Evolutionary conservation across 92 coral and sea anemone genomes (phyloP).

Genomic region (Bergia sp.): DNA sequence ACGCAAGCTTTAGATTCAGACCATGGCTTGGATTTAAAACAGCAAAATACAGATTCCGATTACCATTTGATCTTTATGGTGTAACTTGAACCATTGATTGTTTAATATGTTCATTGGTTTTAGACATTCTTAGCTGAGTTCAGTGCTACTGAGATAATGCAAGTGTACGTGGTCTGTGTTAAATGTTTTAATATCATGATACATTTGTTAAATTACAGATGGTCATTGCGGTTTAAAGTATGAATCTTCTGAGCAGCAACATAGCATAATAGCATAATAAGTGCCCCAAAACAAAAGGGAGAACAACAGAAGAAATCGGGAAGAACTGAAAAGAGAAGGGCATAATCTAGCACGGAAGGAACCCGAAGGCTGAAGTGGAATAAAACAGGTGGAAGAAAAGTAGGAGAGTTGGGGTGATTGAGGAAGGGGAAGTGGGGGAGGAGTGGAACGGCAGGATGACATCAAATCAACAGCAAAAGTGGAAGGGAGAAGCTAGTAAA

Average conservation of each 20-base stretch:
- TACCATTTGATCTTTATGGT: background rate
- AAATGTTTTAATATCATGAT: background rate
- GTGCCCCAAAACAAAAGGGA: background rate
- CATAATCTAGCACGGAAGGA: background rate
- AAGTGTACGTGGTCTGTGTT: background rate
- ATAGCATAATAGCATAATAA: background rate
- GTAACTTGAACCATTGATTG: background rate
- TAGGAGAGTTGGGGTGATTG: background rate
- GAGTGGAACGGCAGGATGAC: background rate
- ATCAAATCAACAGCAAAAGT: background rate
- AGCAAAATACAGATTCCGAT: background rate
- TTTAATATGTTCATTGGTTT: background rate
- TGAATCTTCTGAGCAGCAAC: no score
- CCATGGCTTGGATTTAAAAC: background rate
- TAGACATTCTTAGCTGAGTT: background rate
- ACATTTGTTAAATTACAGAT: background rate
- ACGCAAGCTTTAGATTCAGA: background rate
- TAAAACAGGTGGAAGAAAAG: background rate
- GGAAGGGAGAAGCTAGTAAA: background rate
- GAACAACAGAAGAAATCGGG: background rate
- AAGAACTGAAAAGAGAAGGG: background rate
- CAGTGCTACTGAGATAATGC: constrained; percentile 13
- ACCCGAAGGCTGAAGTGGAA: background rate
- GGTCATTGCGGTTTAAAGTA: background rate
- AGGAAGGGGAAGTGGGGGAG: background rate